These are phyloP conservation scores for Vicugna pacos DNA, from an alignment of 2,113 vertebrate genomes.

Conservation along the genomic window DNA sequence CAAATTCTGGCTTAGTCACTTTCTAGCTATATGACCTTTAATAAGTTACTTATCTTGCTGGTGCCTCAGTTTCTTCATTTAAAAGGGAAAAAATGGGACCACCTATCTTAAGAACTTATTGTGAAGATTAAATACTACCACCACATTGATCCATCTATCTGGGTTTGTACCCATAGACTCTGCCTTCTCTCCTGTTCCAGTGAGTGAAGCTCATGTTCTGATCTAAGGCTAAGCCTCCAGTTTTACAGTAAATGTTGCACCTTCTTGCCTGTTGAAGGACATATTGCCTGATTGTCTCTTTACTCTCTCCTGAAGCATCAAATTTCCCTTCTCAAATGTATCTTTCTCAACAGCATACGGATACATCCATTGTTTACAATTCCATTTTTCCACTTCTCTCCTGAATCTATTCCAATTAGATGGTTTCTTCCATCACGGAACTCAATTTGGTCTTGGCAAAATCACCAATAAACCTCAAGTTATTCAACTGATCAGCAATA, in stretches of 20 bases:
- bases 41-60: neutral
- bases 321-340: neutral
- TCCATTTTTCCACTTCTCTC: neutral
- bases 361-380: neutral
- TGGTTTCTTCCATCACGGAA: neutral
- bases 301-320: neutral
- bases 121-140: neutral
- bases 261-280: neutral
- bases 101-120: neutral
- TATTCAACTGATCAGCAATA: neutral
- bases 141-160: neutral
- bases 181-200: neutral
- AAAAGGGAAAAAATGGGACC: neutral
- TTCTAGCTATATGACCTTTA: neutral
- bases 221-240: neutral
- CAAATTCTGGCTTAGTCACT: neutral
- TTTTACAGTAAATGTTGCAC: neutral
- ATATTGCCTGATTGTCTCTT: neutral
- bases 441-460: neutral
- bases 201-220: neutral
- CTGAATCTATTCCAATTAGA: neutral
- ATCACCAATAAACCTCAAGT: neutral
- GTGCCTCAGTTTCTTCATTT: conserved; percentile 1
- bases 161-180: neutral
- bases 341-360: neutral